Evolutionary conservation across 2,113 vertebrate genomes (phyloP).

Genomic region (Micronisus gabar): DNA sequence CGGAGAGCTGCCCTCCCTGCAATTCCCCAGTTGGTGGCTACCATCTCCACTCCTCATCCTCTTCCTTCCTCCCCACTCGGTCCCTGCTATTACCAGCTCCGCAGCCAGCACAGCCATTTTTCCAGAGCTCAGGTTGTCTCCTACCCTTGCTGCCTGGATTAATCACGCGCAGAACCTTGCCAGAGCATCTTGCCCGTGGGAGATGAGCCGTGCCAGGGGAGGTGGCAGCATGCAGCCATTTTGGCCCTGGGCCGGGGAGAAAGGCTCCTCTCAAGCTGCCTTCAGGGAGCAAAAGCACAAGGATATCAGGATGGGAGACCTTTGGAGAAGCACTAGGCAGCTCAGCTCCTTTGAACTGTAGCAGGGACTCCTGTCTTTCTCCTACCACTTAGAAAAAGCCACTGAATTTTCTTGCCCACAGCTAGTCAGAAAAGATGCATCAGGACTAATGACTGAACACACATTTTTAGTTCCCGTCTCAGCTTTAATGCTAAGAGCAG

Average conservation of each 20-base stretch:
- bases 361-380: neutral
- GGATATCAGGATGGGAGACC: neutral
- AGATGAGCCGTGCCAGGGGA: neutral
- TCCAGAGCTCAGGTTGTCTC: neutral
- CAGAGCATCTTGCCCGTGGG: neutral
- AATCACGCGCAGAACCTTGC: neutral
- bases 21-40: neutral
- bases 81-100: neutral
- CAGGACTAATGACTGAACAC: neutral
- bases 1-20: neutral
- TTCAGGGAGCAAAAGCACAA: neutral
- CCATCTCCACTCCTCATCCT: neutral
- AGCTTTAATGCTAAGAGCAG: neutral
- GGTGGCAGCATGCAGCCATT: neutral
- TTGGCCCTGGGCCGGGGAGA: rapidly evolving
- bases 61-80: neutral
- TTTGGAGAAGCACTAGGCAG: neutral
- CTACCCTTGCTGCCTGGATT: neutral
- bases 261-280: neutral
- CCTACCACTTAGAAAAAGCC: neutral
- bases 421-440: neutral
- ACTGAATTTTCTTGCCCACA: neutral
- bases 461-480: neutral
- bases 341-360: neutral
- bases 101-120: neutral